Conservation (phyloP, 2,797 vertebrate genomes). For the Takifugu rubripes region DNA sequence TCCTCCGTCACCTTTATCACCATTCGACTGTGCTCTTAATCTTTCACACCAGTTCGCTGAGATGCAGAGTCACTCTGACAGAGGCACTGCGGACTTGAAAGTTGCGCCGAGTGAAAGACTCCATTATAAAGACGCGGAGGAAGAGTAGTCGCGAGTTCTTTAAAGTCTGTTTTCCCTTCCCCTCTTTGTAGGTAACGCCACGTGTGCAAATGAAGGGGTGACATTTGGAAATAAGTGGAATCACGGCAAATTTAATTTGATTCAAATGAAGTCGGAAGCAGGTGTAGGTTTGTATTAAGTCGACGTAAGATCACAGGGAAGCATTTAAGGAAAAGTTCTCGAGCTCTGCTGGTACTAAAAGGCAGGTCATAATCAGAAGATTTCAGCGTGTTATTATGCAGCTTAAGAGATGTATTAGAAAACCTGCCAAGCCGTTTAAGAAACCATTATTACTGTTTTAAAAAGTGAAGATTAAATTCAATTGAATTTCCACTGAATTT, state of each 20-base stretch:
- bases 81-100: slow-evolving; percentile 53
- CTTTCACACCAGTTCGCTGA: slow-evolving; percentile 41
- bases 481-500: not conserved
- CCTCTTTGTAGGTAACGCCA: slow-evolving; percentile 14
- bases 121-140: slow-evolving; percentile 24
- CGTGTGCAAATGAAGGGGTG: slow-evolving; percentile 20
- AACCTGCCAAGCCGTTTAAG: not conserved
- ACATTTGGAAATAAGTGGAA: slow-evolving; percentile 6
- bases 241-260: not conserved
- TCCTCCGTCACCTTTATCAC: slow-evolving; percentile 60
- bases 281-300: not conserved
- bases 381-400: too few relatives aligned
- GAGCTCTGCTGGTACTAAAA: not conserved
- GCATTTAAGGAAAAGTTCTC: not conserved
- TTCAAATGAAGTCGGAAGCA: not conserved
- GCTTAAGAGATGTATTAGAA: too few relatives aligned
- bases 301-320: not conserved
- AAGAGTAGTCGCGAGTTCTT: slow-evolving; percentile 43
- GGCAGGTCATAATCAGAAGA: too few relatives aligned
- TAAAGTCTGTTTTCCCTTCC: slow-evolving; percentile 13
- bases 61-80: slow-evolving; percentile 27
- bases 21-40: slow-evolving; percentile 55
- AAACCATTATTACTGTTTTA: not conserved
- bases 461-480: not conserved
- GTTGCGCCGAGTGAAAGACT: slow-evolving; percentile 33